Evolutionary conservation across 2,797 vertebrate genomes (phyloP).

Genomic region (Arnoldichthys spilopterus): DNA sequence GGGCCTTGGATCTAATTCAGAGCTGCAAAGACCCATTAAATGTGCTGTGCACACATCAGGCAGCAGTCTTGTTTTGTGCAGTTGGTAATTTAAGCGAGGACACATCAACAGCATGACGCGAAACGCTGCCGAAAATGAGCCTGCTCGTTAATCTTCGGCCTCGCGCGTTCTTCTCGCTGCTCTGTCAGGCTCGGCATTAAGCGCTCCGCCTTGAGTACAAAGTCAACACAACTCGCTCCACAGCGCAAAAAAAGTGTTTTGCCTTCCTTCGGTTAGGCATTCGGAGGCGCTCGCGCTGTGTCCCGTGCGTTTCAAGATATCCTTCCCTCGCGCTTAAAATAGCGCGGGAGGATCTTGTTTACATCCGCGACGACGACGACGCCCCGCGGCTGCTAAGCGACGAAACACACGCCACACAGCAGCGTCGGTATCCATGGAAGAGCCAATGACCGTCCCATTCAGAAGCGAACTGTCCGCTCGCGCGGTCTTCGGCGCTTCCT

Average conservation of each 20-base stretch:
- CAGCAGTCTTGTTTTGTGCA: not conserved
- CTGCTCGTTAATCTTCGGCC: slow-evolving; percentile 60
- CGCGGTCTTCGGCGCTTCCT: too few relatives aligned
- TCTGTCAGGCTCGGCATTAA: not conserved
- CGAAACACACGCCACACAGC: not conserved
- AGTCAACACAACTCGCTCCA: not conserved
- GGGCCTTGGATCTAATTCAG: not conserved
- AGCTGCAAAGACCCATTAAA: not conserved
- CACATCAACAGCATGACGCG: slow-evolving; percentile 55
- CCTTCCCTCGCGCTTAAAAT: slow-evolving; percentile 44
- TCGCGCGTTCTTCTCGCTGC: slow-evolving; percentile 43
- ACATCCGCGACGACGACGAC: slow-evolving; percentile 33
- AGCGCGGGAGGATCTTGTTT: slow-evolving; percentile 42
- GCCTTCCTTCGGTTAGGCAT: slow-evolving; percentile 1
- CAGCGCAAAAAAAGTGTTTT: slow-evolving; percentile 1
- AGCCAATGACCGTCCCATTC: not conserved
- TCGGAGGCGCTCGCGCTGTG: not conserved
- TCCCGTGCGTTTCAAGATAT: slow-evolving; percentile 38
- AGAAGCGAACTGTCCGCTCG: too few relatives aligned
- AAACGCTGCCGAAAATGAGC: slow-evolving; percentile 55
- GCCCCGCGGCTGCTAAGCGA: slow-evolving; percentile 49
- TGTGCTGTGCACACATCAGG: not conserved
- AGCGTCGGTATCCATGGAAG: not conserved
- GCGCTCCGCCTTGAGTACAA: too few relatives aligned
- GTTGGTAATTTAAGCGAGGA: slow-evolving; percentile 47